Evolutionary conservation across 2,797 vertebrate species (phyloP).

Genomic region (Momotus momota): DNA sequence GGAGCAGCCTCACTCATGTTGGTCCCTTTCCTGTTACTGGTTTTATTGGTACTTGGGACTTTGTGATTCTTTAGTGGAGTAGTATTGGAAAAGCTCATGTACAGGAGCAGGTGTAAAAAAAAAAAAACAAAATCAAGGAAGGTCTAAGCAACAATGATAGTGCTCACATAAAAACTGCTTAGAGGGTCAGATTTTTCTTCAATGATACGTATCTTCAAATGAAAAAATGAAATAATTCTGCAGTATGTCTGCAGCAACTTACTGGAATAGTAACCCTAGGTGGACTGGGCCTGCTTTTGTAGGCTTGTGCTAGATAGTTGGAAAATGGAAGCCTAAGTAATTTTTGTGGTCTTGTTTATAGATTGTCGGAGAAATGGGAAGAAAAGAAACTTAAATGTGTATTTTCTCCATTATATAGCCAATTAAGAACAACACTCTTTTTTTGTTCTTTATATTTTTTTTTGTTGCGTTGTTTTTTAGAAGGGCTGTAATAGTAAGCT

Average conservation of each 20-base stretch:
- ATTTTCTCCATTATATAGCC: background rate
- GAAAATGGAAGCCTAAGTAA: background rate
- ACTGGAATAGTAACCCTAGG: background rate
- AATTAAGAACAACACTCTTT: background rate
- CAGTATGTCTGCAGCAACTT: background rate
- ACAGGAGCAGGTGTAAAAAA: background rate
- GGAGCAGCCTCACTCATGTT: accelerated
- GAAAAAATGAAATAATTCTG: background rate
- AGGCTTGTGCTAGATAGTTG: background rate
- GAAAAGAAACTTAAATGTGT: background rate
- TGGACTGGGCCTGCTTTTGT: background rate
- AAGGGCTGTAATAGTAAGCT: background rate
- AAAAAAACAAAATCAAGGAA: background rate
- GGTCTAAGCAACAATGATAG: background rate
- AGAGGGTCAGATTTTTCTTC: background rate
- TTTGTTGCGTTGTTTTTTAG: background rate
- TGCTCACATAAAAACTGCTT: background rate
- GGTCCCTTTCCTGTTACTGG: background rate
- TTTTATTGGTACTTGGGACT: background rate
- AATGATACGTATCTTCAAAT: background rate
- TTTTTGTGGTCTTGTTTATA: background rate
- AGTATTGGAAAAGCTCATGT: background rate
- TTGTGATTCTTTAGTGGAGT: background rate
- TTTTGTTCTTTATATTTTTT: background rate
- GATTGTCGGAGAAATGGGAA: background rate